Evolutionary conservation across 2,113 vertebrate species (phyloP).

Genomic region (Labeo catla): DNA sequence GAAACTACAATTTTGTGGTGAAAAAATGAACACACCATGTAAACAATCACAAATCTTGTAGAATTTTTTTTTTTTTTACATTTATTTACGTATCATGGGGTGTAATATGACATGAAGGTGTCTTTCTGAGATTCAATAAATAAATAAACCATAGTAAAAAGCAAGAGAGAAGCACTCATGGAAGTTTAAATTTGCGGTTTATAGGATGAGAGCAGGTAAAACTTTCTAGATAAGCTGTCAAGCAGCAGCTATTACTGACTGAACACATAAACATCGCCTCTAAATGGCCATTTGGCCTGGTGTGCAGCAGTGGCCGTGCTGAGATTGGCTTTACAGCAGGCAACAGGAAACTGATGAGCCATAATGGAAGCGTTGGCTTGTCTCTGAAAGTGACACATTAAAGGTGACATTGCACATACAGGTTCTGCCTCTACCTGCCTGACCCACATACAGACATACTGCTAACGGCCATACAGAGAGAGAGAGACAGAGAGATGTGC

Average conservation of each 20-base stretch:
- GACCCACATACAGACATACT: conserved; percentile 36
- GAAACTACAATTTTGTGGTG: not conserved
- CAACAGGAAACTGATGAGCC: conserved; percentile 44
- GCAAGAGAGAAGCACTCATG: not conserved
- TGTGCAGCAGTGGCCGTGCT: not conserved
- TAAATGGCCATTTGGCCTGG: not conserved
- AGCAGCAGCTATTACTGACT: not conserved
- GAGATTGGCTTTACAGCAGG: not conserved
- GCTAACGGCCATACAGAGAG: not conserved
- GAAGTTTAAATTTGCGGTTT: not conserved
- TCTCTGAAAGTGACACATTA: conserved; percentile 35
- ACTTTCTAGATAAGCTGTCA: conserved; percentile 7
- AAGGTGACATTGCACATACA: conserved; percentile 33
- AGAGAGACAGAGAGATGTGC: not conserved
- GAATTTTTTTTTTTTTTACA: no score
- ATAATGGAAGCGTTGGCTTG: conserved; percentile 42
- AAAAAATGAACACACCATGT: not conserved
- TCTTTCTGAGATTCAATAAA: not conserved
- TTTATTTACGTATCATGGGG: not conserved
- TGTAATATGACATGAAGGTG: not conserved
- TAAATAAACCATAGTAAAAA: conserved; percentile 42
- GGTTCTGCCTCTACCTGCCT: conserved; percentile 23
- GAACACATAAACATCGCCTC: not conserved
- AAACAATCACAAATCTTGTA: not conserved
- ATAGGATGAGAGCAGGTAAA: not conserved